Evolutionary conservation across 2,888 invertebrate species (phyloP).

Genomic region (Drosophila suboccidentalis): DNA sequence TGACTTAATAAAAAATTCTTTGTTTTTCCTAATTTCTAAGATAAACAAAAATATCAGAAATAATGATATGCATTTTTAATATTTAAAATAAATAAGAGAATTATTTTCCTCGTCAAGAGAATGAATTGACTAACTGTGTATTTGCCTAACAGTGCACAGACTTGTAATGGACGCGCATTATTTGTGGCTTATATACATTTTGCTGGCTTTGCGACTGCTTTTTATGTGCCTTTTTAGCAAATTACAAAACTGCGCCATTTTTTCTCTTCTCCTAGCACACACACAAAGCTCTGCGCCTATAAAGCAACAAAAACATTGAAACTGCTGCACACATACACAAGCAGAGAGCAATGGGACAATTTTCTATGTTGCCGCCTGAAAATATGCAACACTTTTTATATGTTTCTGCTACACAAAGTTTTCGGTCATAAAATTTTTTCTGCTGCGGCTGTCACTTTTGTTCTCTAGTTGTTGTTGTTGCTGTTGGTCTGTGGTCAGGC

Average conservation of each 20-base stretch:
- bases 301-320: constrained; percentile 58
- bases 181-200: constrained; percentile 45
- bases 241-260: constrained; percentile 77
- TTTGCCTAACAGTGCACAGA: constrained; percentile 30
- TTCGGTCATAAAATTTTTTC: constrained; percentile 75
- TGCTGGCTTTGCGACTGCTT: constrained; percentile 56
- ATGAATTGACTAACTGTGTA: neutral
- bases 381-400: constrained; percentile 79
- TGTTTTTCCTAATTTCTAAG: neutral
- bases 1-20: neutral
- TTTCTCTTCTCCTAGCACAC: constrained; percentile 39
- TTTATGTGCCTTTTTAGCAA: constrained; percentile 78
- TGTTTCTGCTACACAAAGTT: constrained; percentile 78
- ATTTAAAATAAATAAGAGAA: neutral
- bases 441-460: constrained; percentile 69
- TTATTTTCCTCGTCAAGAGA: neutral
- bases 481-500: constrained; percentile 61
- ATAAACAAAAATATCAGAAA: neutral
- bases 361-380: constrained; percentile 59
- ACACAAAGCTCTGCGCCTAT: constrained; percentile 63
- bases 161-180: constrained; percentile 19
- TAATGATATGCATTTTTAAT: neutral
- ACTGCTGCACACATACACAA: constrained; percentile 37
- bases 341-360: constrained; percentile 35
- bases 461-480: constrained; percentile 34